Evolutionary conservation across 1,140 invertebrate genomes (phyloP).

Genomic region (Cardiocondyla obscurior): DNA sequence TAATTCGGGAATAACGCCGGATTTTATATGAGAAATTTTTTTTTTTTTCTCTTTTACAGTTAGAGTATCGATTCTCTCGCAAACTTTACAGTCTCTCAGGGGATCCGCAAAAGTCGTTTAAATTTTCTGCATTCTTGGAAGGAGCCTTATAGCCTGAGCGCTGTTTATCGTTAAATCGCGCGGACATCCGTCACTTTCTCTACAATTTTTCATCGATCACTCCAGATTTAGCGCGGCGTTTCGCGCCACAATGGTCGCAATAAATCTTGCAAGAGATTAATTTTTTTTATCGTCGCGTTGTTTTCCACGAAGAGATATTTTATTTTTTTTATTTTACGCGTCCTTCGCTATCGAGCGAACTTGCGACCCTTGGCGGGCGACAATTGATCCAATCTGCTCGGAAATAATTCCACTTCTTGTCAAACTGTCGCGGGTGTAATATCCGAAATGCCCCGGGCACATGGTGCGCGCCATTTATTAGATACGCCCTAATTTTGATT

Average conservation of each 20-base stretch:
- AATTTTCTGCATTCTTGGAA: background rate
- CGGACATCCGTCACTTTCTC: conserved; percentile 4
- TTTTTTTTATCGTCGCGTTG: conserved; percentile 23
- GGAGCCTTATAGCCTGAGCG: background rate
- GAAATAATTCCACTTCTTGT: conserved; percentile 6
- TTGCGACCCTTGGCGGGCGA: background rate
- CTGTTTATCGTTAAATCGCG: background rate
- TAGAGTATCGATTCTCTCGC: background rate
- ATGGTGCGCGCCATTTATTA: background rate
- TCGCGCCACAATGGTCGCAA: conserved; percentile 6
- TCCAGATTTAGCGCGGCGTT: conserved; percentile 1
- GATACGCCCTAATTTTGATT: background rate
- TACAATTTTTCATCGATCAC: conserved; percentile 29
- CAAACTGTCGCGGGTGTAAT: too few species aligned
- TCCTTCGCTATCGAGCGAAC: conserved; percentile 11
- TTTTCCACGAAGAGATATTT: conserved; percentile 19
- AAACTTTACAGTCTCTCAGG: background rate
- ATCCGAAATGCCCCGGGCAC: background rate
- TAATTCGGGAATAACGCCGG: background rate
- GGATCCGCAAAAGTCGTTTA: background rate
- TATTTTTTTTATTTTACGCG: too few species aligned
- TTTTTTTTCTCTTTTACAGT: background rate
- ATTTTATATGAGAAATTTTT: background rate
- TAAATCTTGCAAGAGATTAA: conserved; percentile 41
- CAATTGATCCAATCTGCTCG: background rate